Evolutionary conservation across 2,888 invertebrate genomes (phyloP), one percentile per base, ranked within the genome.

Genomic region (Amphimallon solstitiale): DNA sequence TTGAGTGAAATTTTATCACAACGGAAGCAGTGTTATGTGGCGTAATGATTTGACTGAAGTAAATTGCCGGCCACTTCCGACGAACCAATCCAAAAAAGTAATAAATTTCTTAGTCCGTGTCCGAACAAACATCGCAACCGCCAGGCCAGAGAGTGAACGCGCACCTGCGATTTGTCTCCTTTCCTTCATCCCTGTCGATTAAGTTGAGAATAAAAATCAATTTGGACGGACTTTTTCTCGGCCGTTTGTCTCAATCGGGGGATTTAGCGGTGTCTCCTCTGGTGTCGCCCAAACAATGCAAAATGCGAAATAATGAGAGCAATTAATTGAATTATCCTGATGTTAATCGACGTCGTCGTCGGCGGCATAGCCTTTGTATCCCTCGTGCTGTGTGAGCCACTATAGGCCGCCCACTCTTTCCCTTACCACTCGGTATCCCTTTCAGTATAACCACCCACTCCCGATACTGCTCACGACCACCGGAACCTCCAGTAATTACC

Each of bases 251-350:
- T 82, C 82, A 81, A 81, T 81, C 81, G 81, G 75, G 78, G 81
- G 52, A 52, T 79, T 81, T 80, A 80, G 79, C 76, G 73, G 75
- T 77, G 79, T 80, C 80, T 79, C 78, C 75, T 75, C 73, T 70
- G 71, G 66, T 68, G 70, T 74, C 68, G 72, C 74, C 52, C 76
- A 77, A 79, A 78, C 80, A 80, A 79, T 80, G 77, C 78, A 76
- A 76, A 78, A 81, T 81, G 81, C 78, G 79, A 82, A 84, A 83
- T 84, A 84, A 84, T 83, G 83, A 83, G 80, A 76, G 82, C 80
- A 83, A 84, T 84, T 84, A 84, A 84, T 84, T 83, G 84, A 84
- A 84, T 84, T 84, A 84, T 83, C 83, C 83, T 68, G 67, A 65
- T 62, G 65, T 66, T 29, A 29, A 29, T 29, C 29, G 29, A 9